Percentiles rank a stretch among this genome's conserved stretches.
Evolutionary conservation across 2,797 vertebrate species (phyloP).

Genomic region (Fringilla coelebs): DNA sequence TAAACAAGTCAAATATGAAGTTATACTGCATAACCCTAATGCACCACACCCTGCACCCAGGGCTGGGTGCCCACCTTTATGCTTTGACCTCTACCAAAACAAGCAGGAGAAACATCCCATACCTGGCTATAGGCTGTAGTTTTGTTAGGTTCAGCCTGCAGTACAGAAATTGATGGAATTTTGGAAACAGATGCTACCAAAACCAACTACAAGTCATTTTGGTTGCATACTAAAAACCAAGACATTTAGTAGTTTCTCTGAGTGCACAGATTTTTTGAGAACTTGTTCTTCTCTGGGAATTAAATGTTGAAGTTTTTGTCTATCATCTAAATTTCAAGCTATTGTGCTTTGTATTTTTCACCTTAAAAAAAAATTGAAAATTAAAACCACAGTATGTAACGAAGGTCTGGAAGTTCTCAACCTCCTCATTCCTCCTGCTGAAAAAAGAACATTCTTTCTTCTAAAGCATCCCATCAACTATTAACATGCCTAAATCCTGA

Average conservation of each 20-base stretch:
- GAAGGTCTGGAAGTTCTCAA: neutral
- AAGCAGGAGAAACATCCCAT: neutral
- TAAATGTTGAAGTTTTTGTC: neutral
- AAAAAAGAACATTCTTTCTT: neutral
- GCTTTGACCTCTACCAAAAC: neutral
- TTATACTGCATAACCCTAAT: neutral
- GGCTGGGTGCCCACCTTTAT: neutral
- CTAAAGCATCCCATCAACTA: neutral
- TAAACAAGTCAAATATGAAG: neutral
- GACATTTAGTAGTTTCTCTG: neutral
- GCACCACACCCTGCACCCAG: accelerated
- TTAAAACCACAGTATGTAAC: neutral
- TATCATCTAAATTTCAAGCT: neutral
- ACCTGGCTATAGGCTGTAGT: neutral
- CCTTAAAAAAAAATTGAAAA: neutral
- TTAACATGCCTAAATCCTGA: neutral
- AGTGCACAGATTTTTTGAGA: neutral
- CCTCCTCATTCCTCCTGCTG: neutral
- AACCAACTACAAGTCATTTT: neutral
- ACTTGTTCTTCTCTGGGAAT: neutral
- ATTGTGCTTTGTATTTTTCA: neutral
- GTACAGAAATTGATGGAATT: neutral
- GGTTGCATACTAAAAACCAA: neutral
- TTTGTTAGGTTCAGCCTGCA: neutral
- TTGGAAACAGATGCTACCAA: neutral